phyloP scores from a whole-genome alignment of 1,140 invertebrate species.

The Cherax destructor region DNA sequence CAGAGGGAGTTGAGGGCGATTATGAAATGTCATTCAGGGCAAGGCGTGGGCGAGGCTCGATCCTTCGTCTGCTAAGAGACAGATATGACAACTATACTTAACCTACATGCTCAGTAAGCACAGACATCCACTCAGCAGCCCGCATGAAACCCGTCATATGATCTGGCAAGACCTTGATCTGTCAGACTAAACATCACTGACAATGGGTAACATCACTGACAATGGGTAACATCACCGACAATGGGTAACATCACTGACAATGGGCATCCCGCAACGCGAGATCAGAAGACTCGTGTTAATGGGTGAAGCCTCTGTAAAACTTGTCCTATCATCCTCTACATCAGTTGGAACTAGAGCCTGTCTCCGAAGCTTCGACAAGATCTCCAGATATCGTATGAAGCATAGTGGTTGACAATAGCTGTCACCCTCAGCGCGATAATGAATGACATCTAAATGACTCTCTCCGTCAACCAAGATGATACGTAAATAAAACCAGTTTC shows the following conservation, averaged over 20 bases:
- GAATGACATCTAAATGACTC: too few relatives aligned
- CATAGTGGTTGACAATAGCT: background rate
- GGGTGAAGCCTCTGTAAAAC: slow-evolving; percentile 34
- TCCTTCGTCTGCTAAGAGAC: too few relatives aligned
- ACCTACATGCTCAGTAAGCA: too few relatives aligned
- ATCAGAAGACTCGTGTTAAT: slow-evolving; percentile 39
- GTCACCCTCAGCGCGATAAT: background rate
- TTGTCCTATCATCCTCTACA: slow-evolving; percentile 6
- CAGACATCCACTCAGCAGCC: background rate
- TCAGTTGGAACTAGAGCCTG: slow-evolving; percentile 28
- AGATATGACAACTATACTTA: too few relatives aligned
- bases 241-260: slow-evolving; percentile 36
- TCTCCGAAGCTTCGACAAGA: background rate
- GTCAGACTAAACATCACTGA: too few relatives aligned
- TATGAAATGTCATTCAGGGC: background rate
- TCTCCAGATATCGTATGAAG: background rate
- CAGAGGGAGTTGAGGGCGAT: background rate
- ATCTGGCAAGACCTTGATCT: slow-evolving; percentile 2
- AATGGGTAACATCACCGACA: slow-evolving; percentile 29
- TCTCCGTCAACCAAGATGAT: too few relatives aligned
- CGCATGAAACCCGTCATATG: slow-evolving; percentile 37
- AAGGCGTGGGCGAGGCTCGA: background rate
- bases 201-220: background rate
- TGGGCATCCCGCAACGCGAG: slow-evolving; percentile 8
- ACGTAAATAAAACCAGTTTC: too few relatives aligned